These are phyloP conservation scores for Troides helena DNA, from an alignment of 2,888 invertebrate species.

Conservation along the genomic window DNA sequence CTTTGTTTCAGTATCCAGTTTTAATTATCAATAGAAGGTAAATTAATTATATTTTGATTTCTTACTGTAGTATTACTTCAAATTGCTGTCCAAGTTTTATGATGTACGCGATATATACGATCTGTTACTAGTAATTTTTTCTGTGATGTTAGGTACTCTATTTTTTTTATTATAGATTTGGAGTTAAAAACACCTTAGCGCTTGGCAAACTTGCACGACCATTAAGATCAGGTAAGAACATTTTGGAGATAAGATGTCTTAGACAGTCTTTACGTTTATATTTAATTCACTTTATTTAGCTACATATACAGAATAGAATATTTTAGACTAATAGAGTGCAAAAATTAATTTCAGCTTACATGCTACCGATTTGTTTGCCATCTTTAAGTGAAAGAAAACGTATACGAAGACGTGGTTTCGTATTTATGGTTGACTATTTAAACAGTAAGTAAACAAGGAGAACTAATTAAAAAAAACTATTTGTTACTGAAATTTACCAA, in stretches of 20 bases:
- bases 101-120: no score
- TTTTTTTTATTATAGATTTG: conserved; percentile 50
- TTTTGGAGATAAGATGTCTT: background rate
- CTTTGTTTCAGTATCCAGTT: no score
- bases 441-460: conserved; percentile 43
- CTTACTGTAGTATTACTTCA: no score
- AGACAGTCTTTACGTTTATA: background rate
- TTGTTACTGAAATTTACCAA: background rate
- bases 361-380: conserved; percentile 64
- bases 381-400: conserved; percentile 50
- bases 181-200: conserved; percentile 63
- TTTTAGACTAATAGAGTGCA: background rate
- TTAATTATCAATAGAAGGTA: no score
- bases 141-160: background rate
- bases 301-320: no score
- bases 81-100: no score
- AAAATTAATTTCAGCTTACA: conserved; percentile 53
- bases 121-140: background rate
- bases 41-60: no score
- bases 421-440: conserved; percentile 64
- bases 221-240: conserved; percentile 48
- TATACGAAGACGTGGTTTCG: conserved; percentile 47
- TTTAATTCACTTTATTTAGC: no score
- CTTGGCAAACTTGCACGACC: conserved; percentile 60
- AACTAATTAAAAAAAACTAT: background rate